phyloP scores from a whole-genome alignment of 2,113 vertebrate species.

The Ranitomeya variabilis region DNA sequence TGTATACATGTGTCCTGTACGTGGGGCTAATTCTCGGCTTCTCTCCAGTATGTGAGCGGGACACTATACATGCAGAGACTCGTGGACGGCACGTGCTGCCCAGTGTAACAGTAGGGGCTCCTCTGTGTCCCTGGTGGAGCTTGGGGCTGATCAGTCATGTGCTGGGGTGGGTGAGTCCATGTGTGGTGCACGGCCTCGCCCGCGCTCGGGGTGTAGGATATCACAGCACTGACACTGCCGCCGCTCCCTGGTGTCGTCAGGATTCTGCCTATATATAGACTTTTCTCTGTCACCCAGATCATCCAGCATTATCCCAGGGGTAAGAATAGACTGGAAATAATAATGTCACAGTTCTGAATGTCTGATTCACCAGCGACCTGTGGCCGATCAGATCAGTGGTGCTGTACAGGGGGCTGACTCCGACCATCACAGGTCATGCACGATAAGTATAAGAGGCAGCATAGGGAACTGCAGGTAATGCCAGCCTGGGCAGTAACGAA shows the following conservation, averaged over 20 bases:
- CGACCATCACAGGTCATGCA: neutral
- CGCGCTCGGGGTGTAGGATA: neutral
- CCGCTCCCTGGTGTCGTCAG: neutral
- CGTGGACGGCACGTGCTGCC: too few species aligned
- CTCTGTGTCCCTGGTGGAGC: too few species aligned
- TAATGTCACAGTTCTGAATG: neutral
- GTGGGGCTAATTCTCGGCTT: too few species aligned
- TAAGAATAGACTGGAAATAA: constrained; percentile 21
- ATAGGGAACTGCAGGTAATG: neutral
- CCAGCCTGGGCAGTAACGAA: neutral
- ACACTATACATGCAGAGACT: too few species aligned
- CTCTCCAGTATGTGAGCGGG: too few species aligned
- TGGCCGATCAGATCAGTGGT: neutral
- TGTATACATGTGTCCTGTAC: too few species aligned
- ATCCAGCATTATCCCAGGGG: neutral
- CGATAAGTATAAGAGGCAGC: neutral
- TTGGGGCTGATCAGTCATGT: too few species aligned
- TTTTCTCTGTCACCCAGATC: neutral
- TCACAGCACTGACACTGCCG: neutral
- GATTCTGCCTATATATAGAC: constrained; percentile 13
- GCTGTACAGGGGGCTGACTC: neutral
- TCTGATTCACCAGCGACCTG: neutral
- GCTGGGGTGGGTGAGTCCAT: too few species aligned
- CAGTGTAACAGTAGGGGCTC: too few species aligned
- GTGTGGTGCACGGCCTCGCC: too few species aligned